Evolutionary conservation across 2,797 vertebrate genomes (phyloP).

Genomic region (Notolabrus celidotus): DNA sequence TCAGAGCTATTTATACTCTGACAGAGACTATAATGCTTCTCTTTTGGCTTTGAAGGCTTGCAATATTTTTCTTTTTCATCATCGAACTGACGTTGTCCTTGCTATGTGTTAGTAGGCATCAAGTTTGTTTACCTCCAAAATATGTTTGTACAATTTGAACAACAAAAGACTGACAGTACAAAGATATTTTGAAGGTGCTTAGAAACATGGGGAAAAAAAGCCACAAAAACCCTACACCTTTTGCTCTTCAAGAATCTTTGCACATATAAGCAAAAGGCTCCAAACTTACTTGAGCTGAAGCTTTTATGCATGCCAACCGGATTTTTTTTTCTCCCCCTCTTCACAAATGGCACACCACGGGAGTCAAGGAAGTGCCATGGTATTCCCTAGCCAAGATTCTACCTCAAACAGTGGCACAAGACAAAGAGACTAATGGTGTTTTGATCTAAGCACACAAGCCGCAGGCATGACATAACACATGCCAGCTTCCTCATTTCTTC

Average conservation of each 20-base stretch:
- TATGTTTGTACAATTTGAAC: conserved; percentile 7
- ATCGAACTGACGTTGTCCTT: not conserved
- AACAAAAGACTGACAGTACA: not conserved
- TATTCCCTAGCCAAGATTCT: conserved; percentile 71
- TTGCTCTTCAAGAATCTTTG: conserved; percentile 1
- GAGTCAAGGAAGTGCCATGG: conserved; percentile 68
- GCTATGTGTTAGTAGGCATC: not conserved
- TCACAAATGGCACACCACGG: conserved; percentile 60
- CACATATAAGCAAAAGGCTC: conserved; percentile 23
- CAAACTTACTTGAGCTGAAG: conserved; percentile 51
- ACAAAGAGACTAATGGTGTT: conserved; percentile 83
- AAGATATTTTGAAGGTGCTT: conserved; percentile 20
- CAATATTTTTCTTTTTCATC: conserved; percentile 9
- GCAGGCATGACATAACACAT: conserved; percentile 78
- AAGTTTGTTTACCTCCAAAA: conserved; percentile 1
- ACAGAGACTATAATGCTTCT: not conserved
- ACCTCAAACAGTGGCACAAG: conserved; percentile 77
- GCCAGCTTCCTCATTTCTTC: conserved; percentile 77
- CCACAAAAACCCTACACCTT: conserved; percentile 7
- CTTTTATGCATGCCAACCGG: conserved; percentile 43
- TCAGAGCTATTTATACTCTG: not conserved
- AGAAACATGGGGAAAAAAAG: conserved; percentile 21
- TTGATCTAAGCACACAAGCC: conserved; percentile 81
- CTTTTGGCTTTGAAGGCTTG: conserved; percentile 4
- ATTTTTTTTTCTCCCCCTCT: conserved; percentile 23